These are phyloP conservation scores for Motacilla tschutschensis DNA, from an alignment of 2,113 vertebrate species.

Conservation along the genomic window DNA sequence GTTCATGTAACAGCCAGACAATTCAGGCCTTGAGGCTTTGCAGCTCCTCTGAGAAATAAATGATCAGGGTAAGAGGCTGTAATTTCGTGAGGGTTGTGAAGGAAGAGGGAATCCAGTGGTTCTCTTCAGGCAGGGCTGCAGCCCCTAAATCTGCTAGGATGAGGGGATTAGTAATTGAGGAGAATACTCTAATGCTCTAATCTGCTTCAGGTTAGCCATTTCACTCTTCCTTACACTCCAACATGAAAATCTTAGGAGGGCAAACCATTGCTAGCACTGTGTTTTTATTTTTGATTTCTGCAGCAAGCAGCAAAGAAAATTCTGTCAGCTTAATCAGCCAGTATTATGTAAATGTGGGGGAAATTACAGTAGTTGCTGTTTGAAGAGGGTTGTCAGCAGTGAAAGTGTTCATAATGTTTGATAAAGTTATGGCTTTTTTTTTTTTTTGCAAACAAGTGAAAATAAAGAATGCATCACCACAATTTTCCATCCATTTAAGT, in stretches of 20 bases:
- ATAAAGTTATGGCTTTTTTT: neutral
- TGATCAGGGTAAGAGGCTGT: neutral
- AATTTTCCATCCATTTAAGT: neutral
- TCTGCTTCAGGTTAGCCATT: neutral
- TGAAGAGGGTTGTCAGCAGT: constrained; percentile 46
- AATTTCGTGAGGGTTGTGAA: neutral
- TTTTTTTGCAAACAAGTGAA: constrained; percentile 42
- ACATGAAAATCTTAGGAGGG: neutral
- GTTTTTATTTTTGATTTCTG: constrained; percentile 37
- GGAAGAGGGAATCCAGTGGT: neutral
- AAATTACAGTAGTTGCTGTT: constrained; percentile 47
- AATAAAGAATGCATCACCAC: constrained; percentile 16
- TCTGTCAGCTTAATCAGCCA: constrained; percentile 39
- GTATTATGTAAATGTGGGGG: constrained; percentile 51
- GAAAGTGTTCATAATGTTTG: constrained; percentile 41
- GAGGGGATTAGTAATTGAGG: neutral
- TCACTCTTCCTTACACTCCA: neutral
- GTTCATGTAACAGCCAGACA: neutral
- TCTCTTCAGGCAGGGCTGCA: neutral
- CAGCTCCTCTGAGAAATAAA: neutral
- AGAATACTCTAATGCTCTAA: neutral
- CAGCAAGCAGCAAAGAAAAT: constrained; percentile 21
- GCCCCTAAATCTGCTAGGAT: neutral
- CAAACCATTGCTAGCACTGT: neutral
- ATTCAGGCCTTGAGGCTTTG: neutral